Percentiles rank a stretch among this genome's conserved stretches.
Conservation (phyloP, 2,113 vertebrate genomes). For the Hassar affinis region DNA sequence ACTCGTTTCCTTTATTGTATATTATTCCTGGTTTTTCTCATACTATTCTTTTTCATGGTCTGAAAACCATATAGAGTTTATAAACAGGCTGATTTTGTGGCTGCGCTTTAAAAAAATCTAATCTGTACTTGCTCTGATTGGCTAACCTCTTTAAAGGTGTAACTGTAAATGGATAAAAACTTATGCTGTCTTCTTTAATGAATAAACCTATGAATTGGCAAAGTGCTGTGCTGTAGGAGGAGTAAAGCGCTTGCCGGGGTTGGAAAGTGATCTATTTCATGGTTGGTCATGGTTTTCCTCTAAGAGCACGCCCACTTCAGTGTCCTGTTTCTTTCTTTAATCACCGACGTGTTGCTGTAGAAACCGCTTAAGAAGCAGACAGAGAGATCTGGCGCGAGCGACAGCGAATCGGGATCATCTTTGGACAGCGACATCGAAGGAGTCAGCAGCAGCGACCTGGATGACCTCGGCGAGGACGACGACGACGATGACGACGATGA, state of each 20-base stretch:
- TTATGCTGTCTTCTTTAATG: not conserved
- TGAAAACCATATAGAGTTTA: too few relatives aligned
- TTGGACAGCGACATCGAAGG: conserved; percentile 94
- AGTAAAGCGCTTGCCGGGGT: not conserved
- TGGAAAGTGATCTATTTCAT: not conserved
- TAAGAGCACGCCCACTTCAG: not conserved
- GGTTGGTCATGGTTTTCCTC: not conserved
- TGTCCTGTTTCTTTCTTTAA: too few relatives aligned
- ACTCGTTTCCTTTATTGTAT: too few relatives aligned
- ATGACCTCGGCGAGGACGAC: conserved; percentile 91
- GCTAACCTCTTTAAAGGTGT: not conserved
- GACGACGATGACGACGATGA: conserved; percentile 82
- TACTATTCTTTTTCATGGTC: too few relatives aligned
- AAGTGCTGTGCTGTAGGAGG: not conserved
- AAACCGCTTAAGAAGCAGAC: conserved; percentile 85
- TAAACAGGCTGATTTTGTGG: too few relatives aligned
- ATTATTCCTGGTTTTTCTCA: too few relatives aligned
- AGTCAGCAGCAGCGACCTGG: conserved; percentile 92
- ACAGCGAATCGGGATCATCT: conserved; percentile 92
- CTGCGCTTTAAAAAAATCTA: too few relatives aligned
- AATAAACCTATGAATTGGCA: not conserved
- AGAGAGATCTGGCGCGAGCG: conserved; percentile 84
- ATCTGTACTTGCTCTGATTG: too few relatives aligned
- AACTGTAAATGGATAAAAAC: not conserved
- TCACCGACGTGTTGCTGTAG: too few relatives aligned